Percentiles rank a stretch among this genome's conserved stretches.
These are phyloP conservation scores for Timandra comae DNA, from an alignment of 2,888 invertebrate species.

Conservation along the genomic window DNA sequence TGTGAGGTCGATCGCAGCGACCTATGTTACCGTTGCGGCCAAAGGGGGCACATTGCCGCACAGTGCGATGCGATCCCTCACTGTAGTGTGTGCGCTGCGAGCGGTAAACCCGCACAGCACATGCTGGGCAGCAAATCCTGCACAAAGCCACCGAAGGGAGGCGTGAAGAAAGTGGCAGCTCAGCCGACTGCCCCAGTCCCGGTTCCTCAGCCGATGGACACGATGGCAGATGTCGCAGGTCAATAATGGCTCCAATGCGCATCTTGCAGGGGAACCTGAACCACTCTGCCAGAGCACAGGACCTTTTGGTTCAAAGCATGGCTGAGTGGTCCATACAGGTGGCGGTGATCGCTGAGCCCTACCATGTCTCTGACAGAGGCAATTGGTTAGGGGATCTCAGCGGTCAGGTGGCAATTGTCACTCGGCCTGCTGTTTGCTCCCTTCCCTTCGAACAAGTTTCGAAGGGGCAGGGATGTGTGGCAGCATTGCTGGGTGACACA, in stretches of 20 bases:
- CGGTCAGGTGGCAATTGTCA: background rate
- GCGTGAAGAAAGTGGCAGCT: too few relatives aligned
- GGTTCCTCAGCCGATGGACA: too few relatives aligned
- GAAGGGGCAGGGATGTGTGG: conserved; percentile 12
- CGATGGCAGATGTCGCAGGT: too few relatives aligned
- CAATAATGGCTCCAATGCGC: background rate
- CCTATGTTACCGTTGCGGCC: background rate
- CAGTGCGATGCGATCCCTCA: too few relatives aligned
- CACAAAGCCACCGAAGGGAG: too few relatives aligned
- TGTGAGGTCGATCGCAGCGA: background rate
- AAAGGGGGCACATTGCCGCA: too few relatives aligned
- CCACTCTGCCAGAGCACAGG: conserved; percentile 2
- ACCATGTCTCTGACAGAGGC: background rate
- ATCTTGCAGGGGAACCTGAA: background rate
- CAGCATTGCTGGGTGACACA: conserved; percentile 1
- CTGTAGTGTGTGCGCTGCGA: too few relatives aligned
- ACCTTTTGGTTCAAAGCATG: conserved; percentile 9
- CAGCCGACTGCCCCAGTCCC: too few relatives aligned
- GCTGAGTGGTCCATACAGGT: conserved; percentile 7
- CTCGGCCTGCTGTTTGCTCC: conserved; percentile 2
- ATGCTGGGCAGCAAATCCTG: too few relatives aligned
- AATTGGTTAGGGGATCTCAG: background rate
- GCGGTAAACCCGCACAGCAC: too few relatives aligned
- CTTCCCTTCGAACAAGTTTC: conserved; percentile 1
- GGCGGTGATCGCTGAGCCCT: conserved; percentile 1